Evolutionary conservation across 2,113 vertebrate genomes (phyloP), one percentile per base, ranked within the genome.

Genomic region (Phylloscopus trochiloides): DNA sequence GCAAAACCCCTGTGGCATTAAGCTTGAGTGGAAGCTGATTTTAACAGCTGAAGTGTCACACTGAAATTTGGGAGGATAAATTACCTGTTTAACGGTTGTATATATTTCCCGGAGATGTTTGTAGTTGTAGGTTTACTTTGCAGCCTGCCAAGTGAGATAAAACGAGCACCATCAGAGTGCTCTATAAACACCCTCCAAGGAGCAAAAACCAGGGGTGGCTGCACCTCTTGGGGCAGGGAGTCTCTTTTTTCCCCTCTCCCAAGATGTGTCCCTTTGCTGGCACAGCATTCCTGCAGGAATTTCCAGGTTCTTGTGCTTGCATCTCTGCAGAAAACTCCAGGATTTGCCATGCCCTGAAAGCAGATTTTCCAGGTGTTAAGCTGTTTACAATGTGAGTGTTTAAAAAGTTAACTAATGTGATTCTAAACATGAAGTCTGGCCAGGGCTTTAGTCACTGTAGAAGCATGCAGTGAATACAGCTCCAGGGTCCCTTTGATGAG

Each of bases 61-160:
- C 0, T 40, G 81, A 88, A 76, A 52, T 72, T 34, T 5, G 2
- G 52, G 50, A 92, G 82, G 90, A 92, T 79, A 85, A 90, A 96
- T 86, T 21, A 88, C 48, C 81, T 43, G 14, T 81, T 36, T 24
- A 81, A 40, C 55, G 28, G 28, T 52, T 93, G 77, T 95, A 45
- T 93, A 79, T 38, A 71, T 91, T 94, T 91, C 90, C 81, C 71
- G 22, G 85, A 82, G 74, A 58, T 54, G 77, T 92, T 92, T 88
- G 45, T 34, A 45, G 12, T 2, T 10, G 57, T 7, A 36, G 65
- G 32, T 94, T 97, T 90, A 65, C 36, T 87, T 85, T 93, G 26
- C 38, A 55, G 70, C 31, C 65, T 78, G 81, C 84, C 95, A 78
- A 96, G 61, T 5, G 57, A 67, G 85, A 85, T 16, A 26, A 63